phyloP scores from a whole-genome alignment of 2,888 invertebrate species.

The Ptychoptera albimana region DNA sequence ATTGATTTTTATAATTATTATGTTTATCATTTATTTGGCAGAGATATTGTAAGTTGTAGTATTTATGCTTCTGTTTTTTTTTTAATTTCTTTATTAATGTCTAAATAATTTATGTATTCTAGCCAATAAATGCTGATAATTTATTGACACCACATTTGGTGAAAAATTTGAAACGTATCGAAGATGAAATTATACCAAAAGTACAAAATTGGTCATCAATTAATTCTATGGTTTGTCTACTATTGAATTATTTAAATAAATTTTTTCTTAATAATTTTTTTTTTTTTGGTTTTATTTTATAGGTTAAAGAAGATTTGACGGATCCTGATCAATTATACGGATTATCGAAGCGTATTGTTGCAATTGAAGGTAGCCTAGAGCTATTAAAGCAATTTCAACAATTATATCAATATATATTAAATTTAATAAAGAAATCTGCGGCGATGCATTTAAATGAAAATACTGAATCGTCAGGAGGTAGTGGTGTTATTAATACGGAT shows the following conservation, averaged over 20 bases:
- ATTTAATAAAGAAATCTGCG: constrained; percentile 44
- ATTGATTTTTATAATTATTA: constrained; percentile 88
- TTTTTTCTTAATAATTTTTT: constrained; percentile 4
- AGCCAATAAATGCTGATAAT: constrained; percentile 9
- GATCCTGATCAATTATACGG: constrained; percentile 64
- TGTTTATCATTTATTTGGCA: constrained; percentile 72
- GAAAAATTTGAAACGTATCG: constrained; percentile 58
- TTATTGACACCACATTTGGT: constrained; percentile 31
- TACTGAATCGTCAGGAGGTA: background rate
- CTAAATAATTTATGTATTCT: background rate
- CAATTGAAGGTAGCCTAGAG: constrained; percentile 84
- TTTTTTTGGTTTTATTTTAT: constrained; percentile 18
- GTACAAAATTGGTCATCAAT: constrained; percentile 28
- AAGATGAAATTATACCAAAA: constrained; percentile 45
- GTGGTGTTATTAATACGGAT: too few relatives aligned
- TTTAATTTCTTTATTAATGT: constrained; percentile 6
- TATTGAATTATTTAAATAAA: background rate
- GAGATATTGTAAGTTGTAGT: constrained; percentile 39
- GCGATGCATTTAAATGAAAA: background rate
- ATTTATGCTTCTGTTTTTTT: constrained; percentile 5
- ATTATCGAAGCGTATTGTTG: constrained; percentile 72
- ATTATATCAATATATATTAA: constrained; percentile 71
- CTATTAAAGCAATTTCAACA: constrained; percentile 75
- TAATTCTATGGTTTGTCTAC: constrained; percentile 4
- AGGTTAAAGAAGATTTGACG: constrained; percentile 45